phyloP scores from a whole-genome alignment of 2,797 vertebrate genomes.

The Smutsia gigantea region DNA sequence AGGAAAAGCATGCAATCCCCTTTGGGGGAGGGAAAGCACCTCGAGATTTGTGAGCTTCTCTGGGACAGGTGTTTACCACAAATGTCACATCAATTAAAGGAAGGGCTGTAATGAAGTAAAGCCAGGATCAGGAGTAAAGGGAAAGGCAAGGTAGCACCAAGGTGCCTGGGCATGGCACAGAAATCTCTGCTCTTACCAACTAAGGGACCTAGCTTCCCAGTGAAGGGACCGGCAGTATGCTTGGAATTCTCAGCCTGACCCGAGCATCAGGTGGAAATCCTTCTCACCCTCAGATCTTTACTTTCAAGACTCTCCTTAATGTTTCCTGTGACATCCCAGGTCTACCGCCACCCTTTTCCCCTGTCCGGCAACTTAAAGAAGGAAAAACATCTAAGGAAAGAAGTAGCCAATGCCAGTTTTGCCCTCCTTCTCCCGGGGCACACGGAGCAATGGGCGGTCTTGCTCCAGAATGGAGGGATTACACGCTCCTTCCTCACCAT shows the following conservation, averaged over 20 bases:
- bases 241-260: constrained; percentile 74
- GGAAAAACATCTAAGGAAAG: constrained; percentile 73
- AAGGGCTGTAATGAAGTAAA: constrained; percentile 53
- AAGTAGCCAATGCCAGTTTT: constrained; percentile 65
- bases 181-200: constrained; percentile 69
- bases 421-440: constrained; percentile 66
- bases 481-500: constrained; percentile 65
- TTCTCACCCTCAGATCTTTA: constrained; percentile 59
- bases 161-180: constrained; percentile 65
- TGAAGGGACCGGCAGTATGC: constrained; percentile 59
- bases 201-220: constrained; percentile 61
- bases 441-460: constrained; percentile 66
- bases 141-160: constrained; percentile 73
- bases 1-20: constrained; percentile 78
- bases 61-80: constrained; percentile 71
- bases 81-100: constrained; percentile 76
- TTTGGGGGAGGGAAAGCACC: constrained; percentile 71
- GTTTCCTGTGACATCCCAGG: constrained; percentile 67
- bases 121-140: constrained; percentile 75
- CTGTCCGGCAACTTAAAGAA: constrained; percentile 56
- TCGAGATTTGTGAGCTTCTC: constrained; percentile 78
- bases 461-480: constrained; percentile 56
- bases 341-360: constrained; percentile 72
- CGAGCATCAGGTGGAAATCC: constrained; percentile 76
- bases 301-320: constrained; percentile 24